Evolutionary conservation across 2,888 invertebrate species (phyloP).

Genomic region (Pomacea canaliculata): DNA sequence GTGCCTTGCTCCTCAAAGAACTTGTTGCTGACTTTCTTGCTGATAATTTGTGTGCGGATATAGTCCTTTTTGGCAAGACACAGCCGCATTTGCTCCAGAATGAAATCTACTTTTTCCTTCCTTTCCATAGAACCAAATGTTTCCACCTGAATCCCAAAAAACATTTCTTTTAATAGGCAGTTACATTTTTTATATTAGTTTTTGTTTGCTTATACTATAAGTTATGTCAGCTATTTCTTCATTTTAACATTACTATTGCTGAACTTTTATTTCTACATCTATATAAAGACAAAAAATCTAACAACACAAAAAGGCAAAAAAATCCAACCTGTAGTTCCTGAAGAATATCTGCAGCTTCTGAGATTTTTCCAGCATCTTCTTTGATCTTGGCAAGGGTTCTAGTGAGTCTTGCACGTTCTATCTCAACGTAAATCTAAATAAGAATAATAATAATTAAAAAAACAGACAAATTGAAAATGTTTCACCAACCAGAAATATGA

Average conservation of each 20-base stretch:
- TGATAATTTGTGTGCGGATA: conserved; percentile 97
- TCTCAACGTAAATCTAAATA: conserved; percentile 95
- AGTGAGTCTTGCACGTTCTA: conserved; percentile 95
- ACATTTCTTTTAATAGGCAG: background rate
- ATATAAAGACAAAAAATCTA: background rate
- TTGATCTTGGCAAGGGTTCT: conserved; percentile 76
- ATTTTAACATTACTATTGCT: too few species aligned
- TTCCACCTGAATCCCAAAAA: conserved; percentile 76
- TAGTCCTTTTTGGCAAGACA: conserved; percentile 96
- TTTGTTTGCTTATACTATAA: too few species aligned
- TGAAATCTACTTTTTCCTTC: conserved; percentile 93
- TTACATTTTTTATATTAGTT: too few species aligned
- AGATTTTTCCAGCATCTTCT: conserved; percentile 75
- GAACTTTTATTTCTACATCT: too few species aligned
- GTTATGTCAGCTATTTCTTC: too few species aligned
- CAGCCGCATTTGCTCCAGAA: conserved; percentile 98
- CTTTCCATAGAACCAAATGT: conserved; percentile 99
- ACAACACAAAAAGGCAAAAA: background rate
- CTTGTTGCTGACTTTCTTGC: conserved; percentile 97
- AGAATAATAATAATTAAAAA: background rate
- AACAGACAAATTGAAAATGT: background rate
- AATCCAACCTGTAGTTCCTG: conserved; percentile 86
- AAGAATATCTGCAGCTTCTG: conserved; percentile 92
- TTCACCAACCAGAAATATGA: background rate
- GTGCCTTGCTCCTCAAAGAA: conserved; percentile 92